Evolutionary conservation across 2,888 invertebrate species (phyloP).

Genomic region (Nemoura dubitans): DNA sequence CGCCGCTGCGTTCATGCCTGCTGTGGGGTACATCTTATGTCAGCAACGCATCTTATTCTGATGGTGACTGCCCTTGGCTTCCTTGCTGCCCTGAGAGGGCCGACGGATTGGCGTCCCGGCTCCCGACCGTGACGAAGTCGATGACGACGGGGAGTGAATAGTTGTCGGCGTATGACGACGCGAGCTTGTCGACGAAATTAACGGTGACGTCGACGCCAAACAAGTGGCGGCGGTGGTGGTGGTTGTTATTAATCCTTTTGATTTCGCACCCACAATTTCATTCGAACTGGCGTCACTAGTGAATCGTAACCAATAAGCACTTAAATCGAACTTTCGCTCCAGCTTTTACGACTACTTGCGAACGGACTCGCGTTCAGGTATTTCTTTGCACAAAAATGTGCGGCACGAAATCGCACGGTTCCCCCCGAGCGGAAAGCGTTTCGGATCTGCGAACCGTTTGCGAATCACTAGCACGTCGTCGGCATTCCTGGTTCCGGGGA

Average conservation of each 20-base stretch:
- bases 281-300: constrained; percentile 24
- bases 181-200: constrained; percentile 9
- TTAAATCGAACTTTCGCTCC: constrained; percentile 37
- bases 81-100: constrained; percentile 28
- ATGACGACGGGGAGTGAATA: constrained; percentile 66
- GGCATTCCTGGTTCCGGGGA: not conserved
- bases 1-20: constrained; percentile 87
- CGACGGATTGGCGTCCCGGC: constrained; percentile 56
- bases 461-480: not conserved
- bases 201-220: constrained; percentile 51
- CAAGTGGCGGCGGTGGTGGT: constrained; percentile 56
- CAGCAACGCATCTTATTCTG: constrained; percentile 56
- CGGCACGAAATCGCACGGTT: not conserved
- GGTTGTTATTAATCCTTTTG: constrained; percentile 37
- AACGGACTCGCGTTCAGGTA: constrained; percentile 15
- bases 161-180: constrained; percentile 52
- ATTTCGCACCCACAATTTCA: constrained; percentile 23
- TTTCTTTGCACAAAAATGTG: constrained; percentile 1
- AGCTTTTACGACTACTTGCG: constrained; percentile 32
- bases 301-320: constrained; percentile 40
- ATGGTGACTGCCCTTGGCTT: constrained; percentile 32
- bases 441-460: not conserved
- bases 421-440: not conserved
- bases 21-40: constrained; percentile 83
- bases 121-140: constrained; percentile 59